Evolutionary conservation across 2,888 invertebrate species (phyloP).

Genomic region (Pherbina coryleti): DNA sequence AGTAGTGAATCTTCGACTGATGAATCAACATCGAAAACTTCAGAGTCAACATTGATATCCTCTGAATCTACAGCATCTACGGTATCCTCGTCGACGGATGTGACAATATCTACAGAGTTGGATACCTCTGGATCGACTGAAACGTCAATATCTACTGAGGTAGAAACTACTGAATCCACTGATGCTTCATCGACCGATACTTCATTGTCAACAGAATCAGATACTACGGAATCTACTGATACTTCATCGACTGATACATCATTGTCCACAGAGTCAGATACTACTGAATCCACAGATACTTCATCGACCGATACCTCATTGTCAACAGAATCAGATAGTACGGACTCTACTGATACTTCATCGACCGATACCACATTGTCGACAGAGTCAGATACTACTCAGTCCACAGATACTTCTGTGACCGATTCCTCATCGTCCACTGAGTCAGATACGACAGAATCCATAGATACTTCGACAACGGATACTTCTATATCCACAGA

Average conservation of each 20-base stretch:
- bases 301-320: slow-evolving; percentile 29
- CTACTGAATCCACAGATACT: slow-evolving; percentile 16
- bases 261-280: slow-evolving; percentile 27
- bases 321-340: not conserved
- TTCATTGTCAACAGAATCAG: not conserved
- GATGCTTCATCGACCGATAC: slow-evolving; percentile 32
- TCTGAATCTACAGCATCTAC: slow-evolving; percentile 42
- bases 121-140: slow-evolving; percentile 38
- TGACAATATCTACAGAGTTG: not conserved
- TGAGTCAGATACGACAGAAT: slow-evolving; percentile 37
- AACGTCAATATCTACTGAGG: slow-evolving; percentile 25
- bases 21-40: slow-evolving; percentile 8
- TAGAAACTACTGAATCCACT: slow-evolving; percentile 32
- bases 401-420: slow-evolving; percentile 23
- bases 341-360: slow-evolving; percentile 21
- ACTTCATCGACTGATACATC: slow-evolving; percentile 42
- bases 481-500: slow-evolving; percentile 35
- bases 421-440: not conserved
- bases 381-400: not conserved
- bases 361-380: not conserved
- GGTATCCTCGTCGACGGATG: slow-evolving; percentile 41
- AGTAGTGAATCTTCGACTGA: not conserved
- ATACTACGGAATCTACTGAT: slow-evolving; percentile 42
- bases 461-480: slow-evolving; percentile 44
- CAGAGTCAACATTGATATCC: slow-evolving; percentile 3